These are phyloP conservation scores for Papilio protenor DNA, from an alignment of 2,888 invertebrate species.

Conservation along the genomic window DNA sequence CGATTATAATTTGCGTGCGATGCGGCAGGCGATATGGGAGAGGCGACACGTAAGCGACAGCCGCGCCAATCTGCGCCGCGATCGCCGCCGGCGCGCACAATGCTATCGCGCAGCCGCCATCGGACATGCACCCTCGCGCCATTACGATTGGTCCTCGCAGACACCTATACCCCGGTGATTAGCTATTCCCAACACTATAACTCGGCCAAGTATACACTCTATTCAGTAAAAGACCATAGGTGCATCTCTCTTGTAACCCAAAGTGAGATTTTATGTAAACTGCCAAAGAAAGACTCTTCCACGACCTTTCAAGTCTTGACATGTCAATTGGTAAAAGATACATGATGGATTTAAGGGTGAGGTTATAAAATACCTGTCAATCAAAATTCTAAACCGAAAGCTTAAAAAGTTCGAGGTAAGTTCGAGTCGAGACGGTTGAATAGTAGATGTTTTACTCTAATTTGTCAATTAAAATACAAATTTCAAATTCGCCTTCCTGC, in stretches of 20 bases:
- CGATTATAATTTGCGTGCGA: slow-evolving; percentile 85
- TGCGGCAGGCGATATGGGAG: slow-evolving; percentile 75
- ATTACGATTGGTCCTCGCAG: slow-evolving; percentile 77
- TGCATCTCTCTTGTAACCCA: neutral
- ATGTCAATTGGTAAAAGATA: neutral
- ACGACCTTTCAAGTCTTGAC: neutral
- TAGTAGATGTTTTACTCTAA: neutral
- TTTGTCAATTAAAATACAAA: neutral
- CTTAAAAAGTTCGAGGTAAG: neutral
- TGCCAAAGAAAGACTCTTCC: neutral
- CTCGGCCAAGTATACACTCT: slow-evolving; percentile 1
- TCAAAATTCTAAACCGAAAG: neutral
- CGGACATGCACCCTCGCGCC: slow-evolving; percentile 78
- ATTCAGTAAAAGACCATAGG: neutral
- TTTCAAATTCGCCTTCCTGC: neutral
- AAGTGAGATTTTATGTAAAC: neutral
- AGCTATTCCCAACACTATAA: slow-evolving; percentile 64
- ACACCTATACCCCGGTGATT: slow-evolving; percentile 70
- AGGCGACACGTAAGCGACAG: slow-evolving; percentile 82
- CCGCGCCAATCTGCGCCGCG: slow-evolving; percentile 76
- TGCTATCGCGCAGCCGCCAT: slow-evolving; percentile 81
- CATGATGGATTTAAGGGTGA: neutral
- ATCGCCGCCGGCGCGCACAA: slow-evolving; percentile 80
- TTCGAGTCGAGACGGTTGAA: neutral
- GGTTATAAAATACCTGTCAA: neutral